Evolutionary conservation across 1,140 invertebrate species (phyloP).

Genomic region (Pseudomyrmex concolor): DNA sequence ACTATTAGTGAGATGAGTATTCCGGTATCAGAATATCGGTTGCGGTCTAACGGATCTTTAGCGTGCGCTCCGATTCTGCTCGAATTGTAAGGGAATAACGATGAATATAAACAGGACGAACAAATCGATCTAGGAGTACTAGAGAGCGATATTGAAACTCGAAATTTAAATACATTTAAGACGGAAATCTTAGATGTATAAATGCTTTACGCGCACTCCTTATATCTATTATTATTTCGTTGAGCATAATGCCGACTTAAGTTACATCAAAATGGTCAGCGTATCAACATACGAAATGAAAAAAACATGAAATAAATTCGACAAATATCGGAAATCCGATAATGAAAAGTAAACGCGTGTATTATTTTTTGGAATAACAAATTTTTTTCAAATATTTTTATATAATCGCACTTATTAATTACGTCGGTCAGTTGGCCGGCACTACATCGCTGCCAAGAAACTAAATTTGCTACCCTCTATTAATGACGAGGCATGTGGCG

Average conservation of each 20-base stretch:
- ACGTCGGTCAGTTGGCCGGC: not conserved
- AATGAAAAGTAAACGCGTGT: too few relatives aligned
- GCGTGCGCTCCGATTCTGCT: constrained; percentile 50
- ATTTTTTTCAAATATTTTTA: too few relatives aligned
- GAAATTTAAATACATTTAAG: constrained; percentile 53
- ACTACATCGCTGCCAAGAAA: constrained; percentile 22
- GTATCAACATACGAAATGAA: constrained; percentile 8
- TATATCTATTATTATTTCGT: not conserved
- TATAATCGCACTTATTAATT: constrained; percentile 7
- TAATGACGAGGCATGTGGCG: constrained; percentile 40
- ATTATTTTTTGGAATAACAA: too few relatives aligned
- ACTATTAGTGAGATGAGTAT: constrained; percentile 61
- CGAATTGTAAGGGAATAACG: constrained; percentile 59
- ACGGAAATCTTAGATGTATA: constrained; percentile 10
- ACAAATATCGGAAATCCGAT: too few relatives aligned
- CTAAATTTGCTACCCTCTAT: constrained; percentile 46
- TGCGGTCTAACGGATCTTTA: constrained; percentile 53
- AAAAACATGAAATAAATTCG: too few relatives aligned
- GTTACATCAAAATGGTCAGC: constrained; percentile 6
- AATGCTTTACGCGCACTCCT: not conserved
- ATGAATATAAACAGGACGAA: constrained; percentile 40
- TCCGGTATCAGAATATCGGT: constrained; percentile 57
- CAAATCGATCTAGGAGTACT: constrained; percentile 18
- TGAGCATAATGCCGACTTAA: constrained; percentile 9
- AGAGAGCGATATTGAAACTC: constrained; percentile 2